Conservation (phyloP, 2,113 vertebrate species). For the Oryctolagus cuniculus region DNA sequence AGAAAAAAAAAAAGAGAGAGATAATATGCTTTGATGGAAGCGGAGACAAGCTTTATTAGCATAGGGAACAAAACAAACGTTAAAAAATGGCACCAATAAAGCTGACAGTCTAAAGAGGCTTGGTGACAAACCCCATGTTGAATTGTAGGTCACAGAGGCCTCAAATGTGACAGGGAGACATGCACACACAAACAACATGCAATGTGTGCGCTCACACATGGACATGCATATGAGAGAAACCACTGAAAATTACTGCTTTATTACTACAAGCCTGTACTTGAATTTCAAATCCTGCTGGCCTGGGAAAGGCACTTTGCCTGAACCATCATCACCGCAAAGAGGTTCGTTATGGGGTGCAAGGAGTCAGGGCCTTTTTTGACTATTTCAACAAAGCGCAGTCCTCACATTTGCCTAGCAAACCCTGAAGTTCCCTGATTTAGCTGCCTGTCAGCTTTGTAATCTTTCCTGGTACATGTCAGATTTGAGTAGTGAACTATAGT, state of each 20-base stretch:
- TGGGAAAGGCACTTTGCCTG: background rate
- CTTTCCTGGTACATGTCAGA: background rate
- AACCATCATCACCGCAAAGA: background rate
- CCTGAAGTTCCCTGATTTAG: background rate
- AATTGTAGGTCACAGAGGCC: slow-evolving; percentile 64
- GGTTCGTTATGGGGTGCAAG: background rate
- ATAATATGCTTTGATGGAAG: slow-evolving; percentile 86
- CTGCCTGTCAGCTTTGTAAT: background rate
- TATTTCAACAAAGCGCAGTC: background rate
- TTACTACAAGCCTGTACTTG: background rate
- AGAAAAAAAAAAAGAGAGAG: slow-evolving; percentile 60
- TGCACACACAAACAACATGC: slow-evolving; percentile 10
- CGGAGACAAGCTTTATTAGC: slow-evolving; percentile 85
- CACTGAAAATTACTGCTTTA: background rate
- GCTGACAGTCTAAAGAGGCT: slow-evolving; percentile 77
- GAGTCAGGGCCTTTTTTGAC: background rate
- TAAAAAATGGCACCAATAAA: slow-evolving; percentile 81
- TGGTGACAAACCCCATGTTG: slow-evolving; percentile 66
- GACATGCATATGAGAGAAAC: background rate
- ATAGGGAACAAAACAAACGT: slow-evolving; percentile 84
- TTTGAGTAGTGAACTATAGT: background rate
- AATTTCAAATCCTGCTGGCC: slow-evolving; percentile 2
- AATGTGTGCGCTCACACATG: background rate
- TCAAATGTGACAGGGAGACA: background rate
- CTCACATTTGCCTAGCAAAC: background rate